Percentiles rank a stretch among this genome's conserved stretches.
Conservation (phyloP, 1,140 invertebrate species). For the Meloidogyne chitwoodi region DNA sequence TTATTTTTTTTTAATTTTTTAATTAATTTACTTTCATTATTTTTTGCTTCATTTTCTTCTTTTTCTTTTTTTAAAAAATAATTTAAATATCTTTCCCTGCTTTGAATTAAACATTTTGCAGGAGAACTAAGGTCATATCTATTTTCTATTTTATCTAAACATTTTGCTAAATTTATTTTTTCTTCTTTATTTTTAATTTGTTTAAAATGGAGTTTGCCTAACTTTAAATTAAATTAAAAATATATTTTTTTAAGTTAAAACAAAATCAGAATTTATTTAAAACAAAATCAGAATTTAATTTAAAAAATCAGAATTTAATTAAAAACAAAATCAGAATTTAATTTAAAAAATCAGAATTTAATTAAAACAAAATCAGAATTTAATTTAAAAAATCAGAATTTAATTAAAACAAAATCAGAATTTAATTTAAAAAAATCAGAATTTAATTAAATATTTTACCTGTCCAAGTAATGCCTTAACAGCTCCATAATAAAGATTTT, state of each 20-base stretch:
- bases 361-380: too few species aligned
- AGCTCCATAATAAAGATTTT: constrained; percentile 29
- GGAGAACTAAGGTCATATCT: constrained; percentile 14
- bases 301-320: too few species aligned
- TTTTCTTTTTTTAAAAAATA: neutral
- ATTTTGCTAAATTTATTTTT: constrained; percentile 10
- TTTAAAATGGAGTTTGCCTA: neutral
- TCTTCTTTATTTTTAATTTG: neutral
- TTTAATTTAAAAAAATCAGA: too few species aligned
- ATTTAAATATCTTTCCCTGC: constrained; percentile 11
- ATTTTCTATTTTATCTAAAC: constrained; percentile 25
- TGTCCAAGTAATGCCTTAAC: constrained; percentile 36
- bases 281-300: too few species aligned
- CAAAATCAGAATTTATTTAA: too few species aligned
- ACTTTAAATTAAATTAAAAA: neutral
- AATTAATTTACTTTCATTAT: constrained; percentile 1
- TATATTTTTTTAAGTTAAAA: too few species aligned
- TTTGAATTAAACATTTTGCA: constrained; percentile 26
- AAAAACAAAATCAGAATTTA: too few species aligned
- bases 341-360: too few species aligned
- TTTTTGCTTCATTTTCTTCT: neutral
- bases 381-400: too few species aligned
- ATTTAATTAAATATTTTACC: neutral
- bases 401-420: too few species aligned
- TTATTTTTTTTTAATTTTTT: too few species aligned